These are phyloP conservation scores for Holothuria scabra DNA, from an alignment of 53 echinoderm and acorn worm genomes.

Conservation along the genomic window DNA sequence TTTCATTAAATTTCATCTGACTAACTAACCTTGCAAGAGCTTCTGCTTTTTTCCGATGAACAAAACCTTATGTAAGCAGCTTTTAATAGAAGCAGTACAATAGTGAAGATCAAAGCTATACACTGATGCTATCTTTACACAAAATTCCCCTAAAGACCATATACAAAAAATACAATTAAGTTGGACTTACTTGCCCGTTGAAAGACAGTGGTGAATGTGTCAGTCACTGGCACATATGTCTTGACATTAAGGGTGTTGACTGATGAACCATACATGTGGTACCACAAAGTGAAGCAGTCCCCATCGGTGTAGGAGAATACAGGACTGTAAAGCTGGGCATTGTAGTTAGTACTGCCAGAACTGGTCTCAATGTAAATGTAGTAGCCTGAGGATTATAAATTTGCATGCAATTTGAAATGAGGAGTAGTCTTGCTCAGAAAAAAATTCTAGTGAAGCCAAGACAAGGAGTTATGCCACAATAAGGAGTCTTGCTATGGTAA, in stretches of 20 bases:
- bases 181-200: too few relatives aligned
- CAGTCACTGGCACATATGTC: background rate
- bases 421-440: background rate
- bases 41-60: too few relatives aligned
- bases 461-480: too few relatives aligned
- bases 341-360: background rate
- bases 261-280: constrained; percentile 84
- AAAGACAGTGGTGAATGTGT: background rate
- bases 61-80: too few relatives aligned
- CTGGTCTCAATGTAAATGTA: constrained; percentile 74
- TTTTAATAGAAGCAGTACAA: too few relatives aligned
- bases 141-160: too few relatives aligned
- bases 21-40: too few relatives aligned
- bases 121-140: too few relatives aligned
- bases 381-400: constrained; percentile 40
- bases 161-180: too few relatives aligned
- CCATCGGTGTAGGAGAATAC: constrained; percentile 51
- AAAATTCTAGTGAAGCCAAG: background rate
- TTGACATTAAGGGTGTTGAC: constrained; percentile 69
- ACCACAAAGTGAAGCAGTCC: constrained; percentile 85
- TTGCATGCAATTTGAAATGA: background rate
- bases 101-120: too few relatives aligned
- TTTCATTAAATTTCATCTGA: too few relatives aligned
- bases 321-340: constrained; percentile 66
- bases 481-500: too few relatives aligned